Evolutionary conservation across 2,888 invertebrate genomes (phyloP).

Genomic region (Brachypterus glaber): DNA sequence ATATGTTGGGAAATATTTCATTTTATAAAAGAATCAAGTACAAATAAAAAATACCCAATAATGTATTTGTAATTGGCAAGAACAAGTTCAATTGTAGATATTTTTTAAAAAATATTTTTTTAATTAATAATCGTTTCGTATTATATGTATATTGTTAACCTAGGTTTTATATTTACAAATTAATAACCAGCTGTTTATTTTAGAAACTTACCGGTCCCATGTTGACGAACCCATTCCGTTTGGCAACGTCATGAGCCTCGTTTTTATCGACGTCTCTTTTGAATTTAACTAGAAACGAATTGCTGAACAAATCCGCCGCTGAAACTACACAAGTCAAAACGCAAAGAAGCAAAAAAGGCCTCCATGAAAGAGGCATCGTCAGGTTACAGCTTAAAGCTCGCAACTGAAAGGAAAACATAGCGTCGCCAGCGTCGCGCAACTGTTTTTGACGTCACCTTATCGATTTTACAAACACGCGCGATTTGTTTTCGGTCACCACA

Average conservation of each 20-base stretch:
- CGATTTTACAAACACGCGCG: conserved; percentile 24
- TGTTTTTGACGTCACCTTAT: conserved; percentile 30
- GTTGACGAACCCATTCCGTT: conserved; percentile 86
- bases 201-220: conserved; percentile 78
- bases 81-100: too few relatives aligned
- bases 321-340: conserved; percentile 26
- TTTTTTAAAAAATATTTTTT: too few relatives aligned
- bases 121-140: too few relatives aligned
- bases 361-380: conserved; percentile 38
- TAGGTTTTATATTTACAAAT: too few relatives aligned
- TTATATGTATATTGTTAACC: too few relatives aligned
- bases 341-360: conserved; percentile 26
- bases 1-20: too few relatives aligned
- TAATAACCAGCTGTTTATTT: conserved; percentile 9
- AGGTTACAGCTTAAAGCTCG: conserved; percentile 18
- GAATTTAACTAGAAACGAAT: conserved; percentile 88
- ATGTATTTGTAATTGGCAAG: too few relatives aligned
- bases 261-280: conserved; percentile 65
- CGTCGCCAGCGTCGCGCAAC: conserved; percentile 25
- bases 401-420: conserved; percentile 18
- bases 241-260: conserved; percentile 73
- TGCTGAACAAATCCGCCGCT: conserved; percentile 76
- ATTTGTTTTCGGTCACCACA: background rate
- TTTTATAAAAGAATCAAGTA: too few relatives aligned
- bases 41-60: too few relatives aligned